Conservation (phyloP, 2,113 vertebrate genomes). For the Heloderma charlesbogerti region DNA sequence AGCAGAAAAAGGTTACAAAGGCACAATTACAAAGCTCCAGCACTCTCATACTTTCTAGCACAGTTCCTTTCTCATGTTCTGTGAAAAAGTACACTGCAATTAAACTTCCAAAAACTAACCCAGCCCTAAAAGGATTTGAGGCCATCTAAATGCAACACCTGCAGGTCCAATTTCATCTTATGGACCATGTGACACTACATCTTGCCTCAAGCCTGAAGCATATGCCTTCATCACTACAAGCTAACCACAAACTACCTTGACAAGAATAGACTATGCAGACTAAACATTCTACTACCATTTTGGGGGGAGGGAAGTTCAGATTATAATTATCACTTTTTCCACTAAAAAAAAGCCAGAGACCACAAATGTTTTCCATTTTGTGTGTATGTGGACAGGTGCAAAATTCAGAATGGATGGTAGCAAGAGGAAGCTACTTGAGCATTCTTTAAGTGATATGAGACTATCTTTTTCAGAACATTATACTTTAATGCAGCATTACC, state of each 20-base stretch:
- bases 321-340: conserved; percentile 71
- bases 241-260: conserved; percentile 61
- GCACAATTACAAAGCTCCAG: too few species aligned
- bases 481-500: conserved; percentile 11
- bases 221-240: conserved; percentile 35
- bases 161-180: background rate
- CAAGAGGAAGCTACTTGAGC: conserved; percentile 24
- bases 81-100: background rate
- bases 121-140: background rate
- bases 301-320: conserved; percentile 46
- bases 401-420: conserved; percentile 45
- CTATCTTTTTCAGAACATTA: conserved; percentile 12
- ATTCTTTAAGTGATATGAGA: conserved; percentile 18
- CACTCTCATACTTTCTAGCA: background rate
- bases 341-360: conserved; percentile 63
- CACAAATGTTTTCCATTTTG: conserved; percentile 64
- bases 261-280: conserved; percentile 65
- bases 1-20: background rate
- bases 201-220: conserved; percentile 46
- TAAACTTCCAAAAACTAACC: background rate
- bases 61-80: background rate
- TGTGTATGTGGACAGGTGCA: conserved; percentile 59
- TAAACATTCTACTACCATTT: conserved; percentile 68
- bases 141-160: conserved; percentile 9
- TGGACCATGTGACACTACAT: background rate